Conservation (phyloP, 2,888 invertebrate genomes). For the Panzeria rudis region DNA sequence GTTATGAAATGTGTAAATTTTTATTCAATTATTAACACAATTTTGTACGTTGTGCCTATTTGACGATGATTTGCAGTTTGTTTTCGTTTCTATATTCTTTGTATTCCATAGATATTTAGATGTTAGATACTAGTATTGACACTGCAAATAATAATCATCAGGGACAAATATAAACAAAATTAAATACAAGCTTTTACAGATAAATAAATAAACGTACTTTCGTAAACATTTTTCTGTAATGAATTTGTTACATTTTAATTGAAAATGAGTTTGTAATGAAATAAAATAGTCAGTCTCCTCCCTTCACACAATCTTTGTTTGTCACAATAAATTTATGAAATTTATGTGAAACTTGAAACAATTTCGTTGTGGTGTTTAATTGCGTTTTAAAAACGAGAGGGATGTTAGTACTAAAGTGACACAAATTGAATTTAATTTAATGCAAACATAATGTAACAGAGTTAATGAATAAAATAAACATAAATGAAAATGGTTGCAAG, state of each 20-base stretch:
- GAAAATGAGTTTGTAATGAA: conserved; percentile 30
- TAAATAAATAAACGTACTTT: not conserved
- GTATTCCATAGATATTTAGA: conserved; percentile 1
- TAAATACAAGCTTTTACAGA: conserved; percentile 23
- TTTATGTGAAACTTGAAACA: not conserved
- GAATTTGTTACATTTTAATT: conserved; percentile 46
- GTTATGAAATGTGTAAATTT: not conserved
- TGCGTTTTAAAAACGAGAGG: not conserved
- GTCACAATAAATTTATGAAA: not conserved
- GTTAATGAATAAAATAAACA: not conserved
- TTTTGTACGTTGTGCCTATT: not conserved
- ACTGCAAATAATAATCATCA: conserved; percentile 56
- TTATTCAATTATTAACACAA: conserved; percentile 1
- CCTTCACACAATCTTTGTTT: not conserved
- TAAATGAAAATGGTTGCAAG: not conserved
- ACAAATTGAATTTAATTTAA: not conserved
- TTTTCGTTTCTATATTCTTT: not conserved
- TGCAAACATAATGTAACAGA: not conserved
- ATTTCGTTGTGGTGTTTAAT: not conserved
- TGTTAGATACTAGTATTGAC: conserved; percentile 48
- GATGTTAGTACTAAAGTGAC: not conserved
- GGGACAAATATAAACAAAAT: conserved; percentile 50
- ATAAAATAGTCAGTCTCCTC: not conserved
- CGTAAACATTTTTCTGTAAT: conserved; percentile 4
- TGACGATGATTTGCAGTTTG: conserved; percentile 1